phyloP scores from a whole-genome alignment of 2,888 invertebrate genomes.

The Volucella zonaria region DNA sequence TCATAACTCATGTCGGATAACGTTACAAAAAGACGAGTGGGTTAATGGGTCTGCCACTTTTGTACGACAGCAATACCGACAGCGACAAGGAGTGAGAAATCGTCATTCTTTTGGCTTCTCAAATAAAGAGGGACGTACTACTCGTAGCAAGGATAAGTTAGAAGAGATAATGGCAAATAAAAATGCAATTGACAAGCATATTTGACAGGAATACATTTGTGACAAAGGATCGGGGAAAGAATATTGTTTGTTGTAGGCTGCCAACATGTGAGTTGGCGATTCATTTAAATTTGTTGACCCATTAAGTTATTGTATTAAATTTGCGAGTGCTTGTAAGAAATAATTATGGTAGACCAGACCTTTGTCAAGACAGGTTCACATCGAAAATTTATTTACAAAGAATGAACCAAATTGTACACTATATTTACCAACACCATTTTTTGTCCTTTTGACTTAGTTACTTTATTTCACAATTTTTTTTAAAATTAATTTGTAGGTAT shows the following conservation, averaged over 20 bases:
- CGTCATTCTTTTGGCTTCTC: constrained; percentile 18
- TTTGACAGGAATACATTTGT: constrained; percentile 57
- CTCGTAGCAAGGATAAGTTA: constrained; percentile 61
- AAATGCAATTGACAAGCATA: constrained; percentile 67
- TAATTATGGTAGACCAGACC: background rate
- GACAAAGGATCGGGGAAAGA: constrained; percentile 43
- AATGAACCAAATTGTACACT: background rate
- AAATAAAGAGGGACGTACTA: no score
- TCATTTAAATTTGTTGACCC: constrained; percentile 13
- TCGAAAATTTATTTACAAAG: background rate
- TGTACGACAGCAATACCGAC: background rate
- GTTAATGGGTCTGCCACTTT: constrained; percentile 64
- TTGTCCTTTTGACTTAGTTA: no score
- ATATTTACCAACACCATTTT: no score
- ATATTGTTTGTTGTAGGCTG: constrained; percentile 27
- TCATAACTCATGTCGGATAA: constrained; percentile 73
- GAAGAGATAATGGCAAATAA: constrained; percentile 70
- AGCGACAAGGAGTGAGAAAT: constrained; percentile 48
- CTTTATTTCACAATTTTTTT: no score
- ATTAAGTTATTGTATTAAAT: constrained; percentile 8
- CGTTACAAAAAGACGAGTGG: constrained; percentile 67
- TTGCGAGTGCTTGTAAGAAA: constrained; percentile 31
- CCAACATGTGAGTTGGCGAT: constrained; percentile 27
- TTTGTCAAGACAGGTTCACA: constrained; percentile 23
- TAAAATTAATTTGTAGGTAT: no score